Percentiles rank a stretch among this genome's conserved stretches.
phyloP scores from a whole-genome alignment of 2,113 vertebrate species.

The Planiliza haematocheilus region DNA sequence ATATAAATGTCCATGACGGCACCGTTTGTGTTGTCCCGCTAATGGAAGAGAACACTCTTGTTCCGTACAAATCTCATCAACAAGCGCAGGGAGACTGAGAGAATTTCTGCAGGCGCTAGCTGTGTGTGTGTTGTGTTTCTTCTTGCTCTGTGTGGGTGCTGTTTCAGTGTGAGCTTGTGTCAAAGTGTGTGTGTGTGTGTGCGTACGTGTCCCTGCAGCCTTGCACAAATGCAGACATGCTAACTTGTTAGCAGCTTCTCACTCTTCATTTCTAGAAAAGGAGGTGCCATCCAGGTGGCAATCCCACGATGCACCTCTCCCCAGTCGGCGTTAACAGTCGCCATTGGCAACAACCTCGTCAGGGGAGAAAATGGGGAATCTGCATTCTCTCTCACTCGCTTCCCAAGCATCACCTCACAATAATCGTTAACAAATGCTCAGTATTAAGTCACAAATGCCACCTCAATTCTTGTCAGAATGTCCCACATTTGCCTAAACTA shows the following conservation, averaged over 20 bases:
- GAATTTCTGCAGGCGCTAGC: slow-evolving; percentile 30
- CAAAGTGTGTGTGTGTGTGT: slow-evolving; percentile 14
- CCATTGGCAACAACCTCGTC: slow-evolving; percentile 55
- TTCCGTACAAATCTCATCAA: slow-evolving; percentile 52
- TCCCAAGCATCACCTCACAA: no score
- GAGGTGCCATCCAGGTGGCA: slow-evolving; percentile 76
- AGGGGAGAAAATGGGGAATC: slow-evolving; percentile 27
- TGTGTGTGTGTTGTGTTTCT: slow-evolving; percentile 19
- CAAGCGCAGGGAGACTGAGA: slow-evolving; percentile 51
- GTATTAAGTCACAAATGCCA: no score
- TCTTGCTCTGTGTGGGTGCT: slow-evolving; percentile 20
- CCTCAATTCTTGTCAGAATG: no score
- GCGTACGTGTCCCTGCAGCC: slow-evolving; percentile 54
- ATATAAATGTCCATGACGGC: slow-evolving; percentile 5
- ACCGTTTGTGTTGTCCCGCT: background rate
- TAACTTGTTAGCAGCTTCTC: slow-evolving; percentile 80
- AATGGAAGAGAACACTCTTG: slow-evolving; percentile 20
- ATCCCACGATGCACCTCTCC: slow-evolving; percentile 71
- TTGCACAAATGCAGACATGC: slow-evolving; percentile 74
- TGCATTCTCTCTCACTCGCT: background rate
- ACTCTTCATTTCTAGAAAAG: slow-evolving; percentile 72
- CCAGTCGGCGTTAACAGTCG: slow-evolving; percentile 52
- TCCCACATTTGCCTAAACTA: no score
- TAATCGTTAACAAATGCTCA: no score
- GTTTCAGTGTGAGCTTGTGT: slow-evolving; percentile 18